Percentiles rank a stretch among this genome's conserved stretches.
phyloP scores from a whole-genome alignment of 2,113 vertebrate species.

The Cyanoderma ruficeps region DNA sequence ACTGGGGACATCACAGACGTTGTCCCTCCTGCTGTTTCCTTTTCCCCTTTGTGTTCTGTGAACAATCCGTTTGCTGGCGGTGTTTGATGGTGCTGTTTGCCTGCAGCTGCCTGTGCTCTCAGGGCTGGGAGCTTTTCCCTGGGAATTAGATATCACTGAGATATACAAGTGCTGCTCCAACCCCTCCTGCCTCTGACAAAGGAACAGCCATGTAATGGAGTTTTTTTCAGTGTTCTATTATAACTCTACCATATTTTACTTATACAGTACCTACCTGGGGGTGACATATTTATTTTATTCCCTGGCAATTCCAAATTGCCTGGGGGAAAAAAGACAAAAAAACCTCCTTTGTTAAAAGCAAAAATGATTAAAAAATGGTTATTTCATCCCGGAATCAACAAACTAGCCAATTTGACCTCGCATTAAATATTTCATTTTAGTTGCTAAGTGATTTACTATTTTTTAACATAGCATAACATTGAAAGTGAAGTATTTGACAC shows the following conservation, averaged over 20 bases:
- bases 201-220: not conserved
- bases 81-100: not conserved
- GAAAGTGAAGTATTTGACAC: not conserved
- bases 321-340: not conserved
- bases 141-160: not conserved
- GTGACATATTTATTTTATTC: slow-evolving; percentile 22
- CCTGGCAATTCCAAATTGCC: not conserved
- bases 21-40: not conserved
- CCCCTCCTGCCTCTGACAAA: not conserved
- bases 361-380: not conserved
- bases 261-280: not conserved
- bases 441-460: not conserved
- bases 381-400: not conserved
- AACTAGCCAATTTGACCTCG: not conserved
- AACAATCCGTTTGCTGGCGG: not conserved
- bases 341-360: not conserved
- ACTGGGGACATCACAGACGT: fast-evolving
- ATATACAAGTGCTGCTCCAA: not conserved
- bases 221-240: slow-evolving; percentile 29
- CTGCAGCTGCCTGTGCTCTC: not conserved
- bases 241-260: slow-evolving; percentile 1
- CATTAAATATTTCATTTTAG: not conserved
- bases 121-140: not conserved
- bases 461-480: not conserved
- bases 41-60: not conserved